A percentile compares a stretch with the other conserved stretches of the same genome.
Conservation (phyloP, 2,113 vertebrate species). For the Hippocampus zosterae region DNA sequence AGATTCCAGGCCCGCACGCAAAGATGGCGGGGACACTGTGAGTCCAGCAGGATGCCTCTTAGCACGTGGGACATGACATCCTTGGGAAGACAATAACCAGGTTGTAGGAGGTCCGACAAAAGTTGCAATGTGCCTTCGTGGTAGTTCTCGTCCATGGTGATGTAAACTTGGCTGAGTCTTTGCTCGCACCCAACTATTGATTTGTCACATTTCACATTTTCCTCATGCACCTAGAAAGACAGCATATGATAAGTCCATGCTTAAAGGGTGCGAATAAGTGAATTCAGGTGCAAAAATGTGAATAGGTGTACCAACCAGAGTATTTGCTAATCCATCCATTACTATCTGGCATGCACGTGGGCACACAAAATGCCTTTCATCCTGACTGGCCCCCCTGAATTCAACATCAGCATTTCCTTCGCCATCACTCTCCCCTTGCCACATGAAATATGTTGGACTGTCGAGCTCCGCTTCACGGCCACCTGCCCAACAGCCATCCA, state of each 20-base stretch:
- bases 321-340: conserved; percentile 32
- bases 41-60: conserved; percentile 75
- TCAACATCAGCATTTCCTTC: conserved; percentile 23
- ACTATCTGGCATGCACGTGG: conserved; percentile 45
- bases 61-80: conserved; percentile 79
- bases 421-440: conserved; percentile 32
- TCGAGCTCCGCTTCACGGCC: background rate
- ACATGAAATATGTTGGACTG: conserved; percentile 30
- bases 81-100: conserved; percentile 75
- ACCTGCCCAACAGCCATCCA: too few relatives aligned
- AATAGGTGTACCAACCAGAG: conserved; percentile 45
- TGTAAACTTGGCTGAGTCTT: conserved; percentile 80
- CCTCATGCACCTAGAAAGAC: conserved; percentile 33
- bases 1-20: conserved; percentile 81
- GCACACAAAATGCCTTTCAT: conserved; percentile 57
- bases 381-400: conserved; percentile 23
- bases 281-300: background rate
- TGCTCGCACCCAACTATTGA: conserved; percentile 73
- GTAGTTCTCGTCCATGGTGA: conserved; percentile 85
- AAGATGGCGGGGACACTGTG: conserved; percentile 59
- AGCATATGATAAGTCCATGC: background rate
- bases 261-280: background rate
- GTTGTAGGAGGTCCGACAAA: conserved; percentile 82
- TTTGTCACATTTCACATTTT: conserved; percentile 32
- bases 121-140: conserved; percentile 84